A percentile compares a stretch with the other conserved stretches of the same genome.
Evolutionary conservation across 2,797 vertebrate genomes (phyloP).

Genomic region (Clarias fuscus): DNA sequence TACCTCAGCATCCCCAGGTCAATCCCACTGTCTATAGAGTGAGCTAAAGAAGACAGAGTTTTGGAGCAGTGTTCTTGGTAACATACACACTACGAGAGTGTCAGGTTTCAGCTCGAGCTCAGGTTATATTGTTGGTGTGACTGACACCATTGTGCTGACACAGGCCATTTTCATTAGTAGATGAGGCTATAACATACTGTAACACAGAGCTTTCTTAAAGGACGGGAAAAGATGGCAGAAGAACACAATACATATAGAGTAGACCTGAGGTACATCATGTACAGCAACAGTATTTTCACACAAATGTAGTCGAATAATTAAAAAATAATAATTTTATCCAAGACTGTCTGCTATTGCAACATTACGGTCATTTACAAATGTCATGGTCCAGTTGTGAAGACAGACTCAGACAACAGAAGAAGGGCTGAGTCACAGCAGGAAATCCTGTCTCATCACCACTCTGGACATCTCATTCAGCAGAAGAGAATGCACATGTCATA

Average conservation of each 20-base stretch:
- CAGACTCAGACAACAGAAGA: neutral
- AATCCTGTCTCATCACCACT: constrained; percentile 29
- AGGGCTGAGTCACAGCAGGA: constrained; percentile 35
- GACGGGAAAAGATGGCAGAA: neutral
- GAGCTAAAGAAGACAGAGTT: constrained; percentile 52
- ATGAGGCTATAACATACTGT: constrained; percentile 5
- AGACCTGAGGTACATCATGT: neutral
- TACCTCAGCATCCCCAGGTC: constrained; percentile 24
- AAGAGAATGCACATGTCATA: neutral
- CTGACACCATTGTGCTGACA: constrained; percentile 36
- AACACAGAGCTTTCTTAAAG: constrained; percentile 1
- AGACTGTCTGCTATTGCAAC: neutral
- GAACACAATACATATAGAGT: neutral
- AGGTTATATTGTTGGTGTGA: constrained; percentile 40
- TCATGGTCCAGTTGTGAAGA: neutral
- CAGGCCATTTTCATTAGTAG: constrained; percentile 29
- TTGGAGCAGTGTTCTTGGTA: constrained; percentile 10
- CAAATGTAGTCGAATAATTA: neutral
- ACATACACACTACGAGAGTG: constrained; percentile 28
- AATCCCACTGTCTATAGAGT: constrained; percentile 47
- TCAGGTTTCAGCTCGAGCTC: constrained; percentile 56
- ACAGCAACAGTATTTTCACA: neutral
- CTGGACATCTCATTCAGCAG: constrained; percentile 2
- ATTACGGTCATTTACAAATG: neutral
- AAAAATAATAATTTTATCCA: neutral